phyloP scores from a whole-genome alignment of 1,140 invertebrate genomes.

The Drosophila quadrilineata region DNA sequence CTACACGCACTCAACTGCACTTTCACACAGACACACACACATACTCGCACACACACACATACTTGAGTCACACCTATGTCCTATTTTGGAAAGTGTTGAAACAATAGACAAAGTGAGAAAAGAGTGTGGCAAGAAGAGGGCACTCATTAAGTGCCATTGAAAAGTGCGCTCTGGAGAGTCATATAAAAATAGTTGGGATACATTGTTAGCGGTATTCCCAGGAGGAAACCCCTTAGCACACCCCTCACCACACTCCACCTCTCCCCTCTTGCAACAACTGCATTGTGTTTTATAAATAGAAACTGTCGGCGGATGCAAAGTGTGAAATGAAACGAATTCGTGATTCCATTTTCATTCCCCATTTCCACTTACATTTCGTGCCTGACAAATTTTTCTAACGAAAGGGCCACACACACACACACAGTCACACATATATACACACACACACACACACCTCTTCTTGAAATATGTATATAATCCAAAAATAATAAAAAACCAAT shows the following conservation, averaged over 20 bases:
- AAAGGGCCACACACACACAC: constrained; percentile 11
- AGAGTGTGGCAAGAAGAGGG: too few relatives aligned
- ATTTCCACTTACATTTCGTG: constrained; percentile 11
- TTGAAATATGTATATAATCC: constrained; percentile 5
- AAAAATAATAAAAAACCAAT: constrained; percentile 19
- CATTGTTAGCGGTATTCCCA: constrained; percentile 29
- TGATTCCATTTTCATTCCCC: too few relatives aligned
- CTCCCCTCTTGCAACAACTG: not conserved
- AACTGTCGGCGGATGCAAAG: constrained; percentile 5
- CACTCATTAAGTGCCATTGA: constrained; percentile 39
- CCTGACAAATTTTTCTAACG: constrained; percentile 29
- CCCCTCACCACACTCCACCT: not conserved
- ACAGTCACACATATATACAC: constrained; percentile 7
- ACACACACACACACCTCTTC: constrained; percentile 5
- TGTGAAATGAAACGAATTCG: constrained; percentile 33
- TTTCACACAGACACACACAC: not conserved
- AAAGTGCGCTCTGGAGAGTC: constrained; percentile 39
- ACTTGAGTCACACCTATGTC: not conserved
- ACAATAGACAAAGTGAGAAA: too few relatives aligned
- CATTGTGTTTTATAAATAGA: constrained; percentile 29
- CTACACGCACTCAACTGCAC: constrained; percentile 21
- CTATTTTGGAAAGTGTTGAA: constrained; percentile 26
- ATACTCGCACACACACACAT: not conserved
- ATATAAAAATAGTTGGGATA: constrained; percentile 40
- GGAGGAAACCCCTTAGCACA: not conserved